A percentile compares a stretch with the other conserved stretches of the same genome.
phyloP scores from a whole-genome alignment of 1,140 invertebrate species.

The Hesperophylax magnus region DNA sequence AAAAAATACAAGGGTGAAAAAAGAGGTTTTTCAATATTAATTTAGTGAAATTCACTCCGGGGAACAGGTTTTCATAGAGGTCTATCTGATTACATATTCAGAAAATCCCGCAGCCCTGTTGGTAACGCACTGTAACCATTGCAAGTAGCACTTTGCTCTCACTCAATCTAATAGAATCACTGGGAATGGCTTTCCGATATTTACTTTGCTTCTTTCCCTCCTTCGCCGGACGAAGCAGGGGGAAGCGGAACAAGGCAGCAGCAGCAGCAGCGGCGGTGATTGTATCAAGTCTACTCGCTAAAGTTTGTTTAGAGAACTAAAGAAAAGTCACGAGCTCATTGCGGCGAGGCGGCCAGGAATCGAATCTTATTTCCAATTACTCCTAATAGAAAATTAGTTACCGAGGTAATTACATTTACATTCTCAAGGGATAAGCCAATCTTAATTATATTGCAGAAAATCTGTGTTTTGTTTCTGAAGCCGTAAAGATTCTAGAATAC shows the following conservation, averaged over 20 bases:
- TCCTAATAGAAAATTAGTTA: conserved; percentile 4
- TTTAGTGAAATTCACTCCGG: not conserved
- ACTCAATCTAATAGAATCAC: conserved; percentile 70
- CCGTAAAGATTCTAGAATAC: no score
- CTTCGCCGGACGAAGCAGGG: conserved; percentile 5
- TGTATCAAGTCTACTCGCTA: conserved; percentile 20
- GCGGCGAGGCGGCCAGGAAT: not conserved
- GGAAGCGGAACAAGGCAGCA: not conserved
- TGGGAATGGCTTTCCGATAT: conserved; percentile 70
- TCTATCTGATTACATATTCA: conserved; percentile 37
- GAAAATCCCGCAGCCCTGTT: not conserved
- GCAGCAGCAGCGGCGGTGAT: conserved; percentile 14
- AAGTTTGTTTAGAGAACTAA: conserved; percentile 5
- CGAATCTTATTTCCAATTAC: conserved; percentile 11
- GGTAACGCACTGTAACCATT: conserved; percentile 26
- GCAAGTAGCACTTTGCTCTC: conserved; percentile 55
- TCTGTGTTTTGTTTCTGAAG: no score
- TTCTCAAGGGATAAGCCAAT: not conserved
- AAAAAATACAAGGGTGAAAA: not conserved
- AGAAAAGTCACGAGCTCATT: conserved; percentile 14
- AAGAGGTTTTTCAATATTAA: conserved; percentile 17
- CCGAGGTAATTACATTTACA: not conserved
- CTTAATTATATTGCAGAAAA: no score
- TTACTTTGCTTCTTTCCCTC: conserved; percentile 61
- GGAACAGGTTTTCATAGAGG: not conserved